phyloP scores from a whole-genome alignment of 2,113 vertebrate species.

The Dasyornis broadbenti region DNA sequence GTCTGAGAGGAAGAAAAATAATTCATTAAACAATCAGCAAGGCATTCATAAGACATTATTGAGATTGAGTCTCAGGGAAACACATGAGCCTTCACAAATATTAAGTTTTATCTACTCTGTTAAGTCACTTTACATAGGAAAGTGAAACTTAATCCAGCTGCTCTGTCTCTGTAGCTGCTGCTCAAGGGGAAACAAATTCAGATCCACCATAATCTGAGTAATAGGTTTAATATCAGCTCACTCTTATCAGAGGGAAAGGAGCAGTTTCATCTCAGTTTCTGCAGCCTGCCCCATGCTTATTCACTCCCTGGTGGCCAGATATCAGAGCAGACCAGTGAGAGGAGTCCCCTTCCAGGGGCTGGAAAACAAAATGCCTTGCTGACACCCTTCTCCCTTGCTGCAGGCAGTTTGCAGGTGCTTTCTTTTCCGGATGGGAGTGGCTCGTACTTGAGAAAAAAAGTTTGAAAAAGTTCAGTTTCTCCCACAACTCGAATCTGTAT shows the following conservation, averaged over 20 bases:
- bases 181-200: slow-evolving; percentile 44
- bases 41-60: slow-evolving; percentile 38
- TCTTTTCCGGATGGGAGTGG: background rate
- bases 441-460: background rate
- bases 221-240: slow-evolving; percentile 25
- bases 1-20: slow-evolving; percentile 47
- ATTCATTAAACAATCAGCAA: slow-evolving; percentile 52
- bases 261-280: slow-evolving; percentile 32
- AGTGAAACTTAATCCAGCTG: slow-evolving; percentile 41
- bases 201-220: slow-evolving; percentile 42
- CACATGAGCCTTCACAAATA: slow-evolving; percentile 42
- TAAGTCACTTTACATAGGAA: slow-evolving; percentile 57
- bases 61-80: slow-evolving; percentile 45
- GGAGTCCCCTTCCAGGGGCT: background rate
- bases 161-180: slow-evolving; percentile 19
- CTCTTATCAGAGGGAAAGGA: slow-evolving; percentile 16
- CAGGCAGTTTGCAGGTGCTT: background rate
- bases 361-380: background rate
- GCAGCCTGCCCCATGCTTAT: background rate
- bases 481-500: background rate
- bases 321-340: background rate
- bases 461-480: background rate
- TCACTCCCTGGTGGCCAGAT: background rate
- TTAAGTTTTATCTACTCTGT: slow-evolving; percentile 50
- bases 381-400: background rate